phyloP scores from a whole-genome alignment of 2,113 vertebrate genomes.

The Scophthalmus maximus region DNA sequence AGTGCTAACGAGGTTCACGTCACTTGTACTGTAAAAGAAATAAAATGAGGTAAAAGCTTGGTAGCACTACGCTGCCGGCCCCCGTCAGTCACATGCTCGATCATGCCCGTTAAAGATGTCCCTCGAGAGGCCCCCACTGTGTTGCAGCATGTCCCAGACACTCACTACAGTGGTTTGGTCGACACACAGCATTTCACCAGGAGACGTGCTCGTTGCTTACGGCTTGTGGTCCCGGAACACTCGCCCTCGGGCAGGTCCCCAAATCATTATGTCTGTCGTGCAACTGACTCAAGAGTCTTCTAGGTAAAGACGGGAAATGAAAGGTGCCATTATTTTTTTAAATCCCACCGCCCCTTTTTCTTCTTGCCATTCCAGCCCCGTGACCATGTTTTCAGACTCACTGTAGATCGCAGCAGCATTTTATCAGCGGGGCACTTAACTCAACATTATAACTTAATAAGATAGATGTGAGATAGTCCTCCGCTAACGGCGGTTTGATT shows the following conservation, averaged over 20 bases:
- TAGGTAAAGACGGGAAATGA: background rate
- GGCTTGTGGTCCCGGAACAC: background rate
- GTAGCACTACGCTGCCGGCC: background rate
- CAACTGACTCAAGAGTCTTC: background rate
- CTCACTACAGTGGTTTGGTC: background rate
- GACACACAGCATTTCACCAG: background rate
- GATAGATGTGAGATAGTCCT: conserved; percentile 33
- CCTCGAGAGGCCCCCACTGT: no score
- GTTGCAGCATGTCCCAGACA: background rate
- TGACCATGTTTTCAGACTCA: background rate
- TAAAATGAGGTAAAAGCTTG: no score
- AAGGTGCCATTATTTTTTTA: background rate
- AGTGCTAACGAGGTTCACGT: no score
- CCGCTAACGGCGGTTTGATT: conserved; percentile 60
- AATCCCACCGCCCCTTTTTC: background rate
- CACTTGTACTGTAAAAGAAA: no score
- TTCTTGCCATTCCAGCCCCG: background rate
- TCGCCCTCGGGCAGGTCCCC: background rate
- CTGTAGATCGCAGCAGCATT: conserved; percentile 15
- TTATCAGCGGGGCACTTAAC: conserved; percentile 4
- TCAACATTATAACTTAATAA: conserved; percentile 16
- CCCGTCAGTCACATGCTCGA: no score
- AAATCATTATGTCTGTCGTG: background rate
- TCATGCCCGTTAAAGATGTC: background rate
- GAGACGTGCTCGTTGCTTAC: background rate